phyloP scores from a whole-genome alignment of 2,888 invertebrate genomes.

The Ophion slaviceki region DNA sequence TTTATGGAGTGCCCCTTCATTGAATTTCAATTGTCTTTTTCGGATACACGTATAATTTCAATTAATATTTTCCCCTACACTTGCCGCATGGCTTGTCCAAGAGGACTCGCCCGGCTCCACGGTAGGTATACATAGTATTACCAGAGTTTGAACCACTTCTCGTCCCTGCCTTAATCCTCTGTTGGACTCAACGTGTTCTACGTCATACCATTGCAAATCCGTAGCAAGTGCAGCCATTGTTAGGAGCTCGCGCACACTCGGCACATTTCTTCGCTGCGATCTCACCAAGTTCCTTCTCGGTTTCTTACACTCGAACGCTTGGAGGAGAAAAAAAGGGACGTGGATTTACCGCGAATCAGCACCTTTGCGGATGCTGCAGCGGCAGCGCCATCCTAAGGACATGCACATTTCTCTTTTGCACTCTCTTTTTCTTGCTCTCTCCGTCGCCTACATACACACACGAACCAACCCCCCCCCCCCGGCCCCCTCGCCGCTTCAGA shows the following conservation, averaged over 20 bases:
- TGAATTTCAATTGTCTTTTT: background rate
- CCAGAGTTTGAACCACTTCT: background rate
- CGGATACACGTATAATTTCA: background rate
- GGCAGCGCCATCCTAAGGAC: slow-evolving; percentile 40
- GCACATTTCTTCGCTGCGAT: slow-evolving; percentile 39
- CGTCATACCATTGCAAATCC: slow-evolving; percentile 64
- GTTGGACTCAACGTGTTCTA: slow-evolving; percentile 52
- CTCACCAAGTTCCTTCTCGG: slow-evolving; percentile 17
- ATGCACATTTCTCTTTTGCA: slow-evolving; percentile 56
- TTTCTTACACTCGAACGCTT: slow-evolving; percentile 32
- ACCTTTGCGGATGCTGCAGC: slow-evolving; percentile 44
- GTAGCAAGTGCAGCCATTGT: slow-evolving; percentile 57
- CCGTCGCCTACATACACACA: slow-evolving; percentile 3
- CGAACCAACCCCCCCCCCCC: slow-evolving; percentile 58
- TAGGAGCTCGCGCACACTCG: slow-evolving; percentile 43
- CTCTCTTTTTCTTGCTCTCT: slow-evolving; percentile 17
- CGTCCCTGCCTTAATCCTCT: background rate
- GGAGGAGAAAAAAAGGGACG: background rate
- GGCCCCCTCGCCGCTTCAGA: slow-evolving; percentile 37
- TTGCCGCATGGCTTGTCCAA: background rate
- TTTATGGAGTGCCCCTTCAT: too few species aligned
- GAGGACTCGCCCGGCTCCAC: background rate
- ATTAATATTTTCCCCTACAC: background rate
- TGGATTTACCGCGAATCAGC: slow-evolving; percentile 44
- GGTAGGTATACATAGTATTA: slow-evolving; percentile 8